These are phyloP conservation scores for Aeoliscus strigatus DNA, from an alignment of 2,797 vertebrate species.

Conservation along the genomic window DNA sequence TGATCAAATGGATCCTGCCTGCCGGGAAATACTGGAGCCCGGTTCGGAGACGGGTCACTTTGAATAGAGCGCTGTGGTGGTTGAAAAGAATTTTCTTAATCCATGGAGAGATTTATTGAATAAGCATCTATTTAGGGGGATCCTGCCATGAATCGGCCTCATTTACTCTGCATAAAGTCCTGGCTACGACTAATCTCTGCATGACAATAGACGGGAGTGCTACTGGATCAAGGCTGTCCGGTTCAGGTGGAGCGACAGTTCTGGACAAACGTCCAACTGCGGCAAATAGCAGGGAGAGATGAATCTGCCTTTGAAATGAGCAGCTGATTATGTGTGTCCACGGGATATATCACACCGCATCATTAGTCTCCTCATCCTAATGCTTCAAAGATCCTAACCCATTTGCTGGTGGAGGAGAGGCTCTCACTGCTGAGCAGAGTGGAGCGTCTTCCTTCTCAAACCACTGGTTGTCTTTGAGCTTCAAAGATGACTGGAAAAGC, in stretches of 20 bases:
- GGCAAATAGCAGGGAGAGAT: conserved; percentile 31
- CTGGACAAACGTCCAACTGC: conserved; percentile 31
- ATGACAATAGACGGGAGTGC: conserved; percentile 46
- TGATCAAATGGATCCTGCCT: conserved; percentile 45
- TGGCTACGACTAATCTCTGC: conserved; percentile 38
- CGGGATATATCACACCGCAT: conserved; percentile 28
- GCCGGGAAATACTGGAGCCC: conserved; percentile 24
- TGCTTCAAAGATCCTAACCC: conserved; percentile 32
- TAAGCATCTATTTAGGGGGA: conserved; percentile 30
- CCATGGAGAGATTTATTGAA: conserved; percentile 18
- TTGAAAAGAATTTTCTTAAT: conserved; percentile 15
- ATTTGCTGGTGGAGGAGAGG: conserved; percentile 34
- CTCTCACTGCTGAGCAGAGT: conserved; percentile 16
- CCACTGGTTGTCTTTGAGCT: conserved; percentile 29
- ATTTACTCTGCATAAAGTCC: conserved; percentile 20
- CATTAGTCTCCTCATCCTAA: conserved; percentile 37
- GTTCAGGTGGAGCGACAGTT: conserved; percentile 50
- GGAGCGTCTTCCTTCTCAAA: conserved; percentile 23
- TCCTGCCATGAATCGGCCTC: conserved; percentile 22
- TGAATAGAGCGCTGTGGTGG: conserved; percentile 4
- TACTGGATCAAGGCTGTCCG: conserved; percentile 35
- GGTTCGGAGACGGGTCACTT: conserved; percentile 39
- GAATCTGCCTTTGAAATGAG: conserved; percentile 47
- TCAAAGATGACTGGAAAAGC: conserved; percentile 27
- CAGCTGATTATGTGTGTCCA: conserved; percentile 18